These are phyloP conservation scores for Chaetops frenatus DNA, from an alignment of 2,113 vertebrate species.

Conservation along the genomic window DNA sequence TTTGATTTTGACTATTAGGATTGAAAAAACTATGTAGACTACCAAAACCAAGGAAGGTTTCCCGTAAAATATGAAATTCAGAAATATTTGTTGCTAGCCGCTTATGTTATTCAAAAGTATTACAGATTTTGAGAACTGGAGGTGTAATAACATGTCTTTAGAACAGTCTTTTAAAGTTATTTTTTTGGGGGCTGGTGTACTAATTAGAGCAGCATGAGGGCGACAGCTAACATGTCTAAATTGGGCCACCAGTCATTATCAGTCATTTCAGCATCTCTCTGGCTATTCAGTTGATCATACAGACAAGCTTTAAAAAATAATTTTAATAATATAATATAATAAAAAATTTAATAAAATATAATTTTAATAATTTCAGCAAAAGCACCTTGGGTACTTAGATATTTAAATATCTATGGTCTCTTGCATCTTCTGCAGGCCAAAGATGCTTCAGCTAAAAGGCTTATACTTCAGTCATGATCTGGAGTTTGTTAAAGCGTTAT, in stretches of 20 bases:
- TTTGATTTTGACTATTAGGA: background rate
- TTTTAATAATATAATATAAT: too few species aligned
- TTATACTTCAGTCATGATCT: constrained; percentile 28
- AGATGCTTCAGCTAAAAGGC: constrained; percentile 61
- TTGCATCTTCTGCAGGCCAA: constrained; percentile 43
- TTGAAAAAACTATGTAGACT: background rate
- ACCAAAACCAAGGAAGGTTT: background rate
- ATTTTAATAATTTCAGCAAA: background rate
- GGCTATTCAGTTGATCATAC: background rate
- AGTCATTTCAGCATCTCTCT: background rate
- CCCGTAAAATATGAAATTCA: background rate
- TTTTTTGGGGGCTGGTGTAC: background rate
- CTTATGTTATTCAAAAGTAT: background rate
- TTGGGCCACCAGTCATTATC: background rate
- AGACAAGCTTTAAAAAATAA: background rate
- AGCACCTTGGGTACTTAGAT: background rate
- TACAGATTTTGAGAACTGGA: background rate
- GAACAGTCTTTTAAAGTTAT: background rate
- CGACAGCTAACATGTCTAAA: background rate
- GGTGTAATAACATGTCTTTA: background rate
- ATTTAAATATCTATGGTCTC: background rate
- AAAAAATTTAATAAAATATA: too few species aligned
- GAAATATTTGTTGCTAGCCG: background rate
- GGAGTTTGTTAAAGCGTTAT: constrained; percentile 50
- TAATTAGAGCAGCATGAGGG: background rate